phyloP scores from a whole-genome alignment of 2,113 vertebrate genomes.

The Monarcha castaneiventris region DNA sequence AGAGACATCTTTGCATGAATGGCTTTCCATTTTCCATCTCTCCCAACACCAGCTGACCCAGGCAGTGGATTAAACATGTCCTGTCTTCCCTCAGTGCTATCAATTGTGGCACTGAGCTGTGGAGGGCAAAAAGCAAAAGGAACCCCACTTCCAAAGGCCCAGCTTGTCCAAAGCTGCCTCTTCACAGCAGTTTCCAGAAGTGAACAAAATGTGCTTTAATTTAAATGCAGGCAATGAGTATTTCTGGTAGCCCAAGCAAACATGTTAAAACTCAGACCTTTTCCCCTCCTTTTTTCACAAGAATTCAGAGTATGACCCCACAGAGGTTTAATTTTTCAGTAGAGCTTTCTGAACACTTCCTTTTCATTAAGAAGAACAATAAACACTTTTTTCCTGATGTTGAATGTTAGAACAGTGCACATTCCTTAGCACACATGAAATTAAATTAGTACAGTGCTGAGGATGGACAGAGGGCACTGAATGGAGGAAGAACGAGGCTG shows the following conservation, averaged over 20 bases:
- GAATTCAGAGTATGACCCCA: background rate
- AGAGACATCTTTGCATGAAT: background rate
- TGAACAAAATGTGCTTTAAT: background rate
- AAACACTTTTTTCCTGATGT: background rate
- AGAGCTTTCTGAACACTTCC: background rate
- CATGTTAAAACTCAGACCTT: background rate
- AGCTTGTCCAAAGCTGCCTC: background rate
- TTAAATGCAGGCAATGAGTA: background rate
- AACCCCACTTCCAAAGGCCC: background rate
- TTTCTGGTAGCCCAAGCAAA: background rate
- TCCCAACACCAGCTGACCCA: background rate
- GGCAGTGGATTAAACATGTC: background rate
- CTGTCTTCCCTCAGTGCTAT: background rate
- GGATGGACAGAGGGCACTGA: background rate
- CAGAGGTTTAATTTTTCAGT: background rate
- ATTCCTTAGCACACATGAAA: background rate
- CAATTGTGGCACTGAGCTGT: background rate
- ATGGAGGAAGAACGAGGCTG: background rate
- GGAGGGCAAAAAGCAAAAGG: background rate
- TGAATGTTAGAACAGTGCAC: background rate
- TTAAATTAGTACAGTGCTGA: background rate
- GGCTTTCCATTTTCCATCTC: background rate
- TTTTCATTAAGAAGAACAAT: background rate
- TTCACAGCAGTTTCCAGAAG: background rate
- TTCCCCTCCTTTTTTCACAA: background rate